Evolutionary conservation across 2,888 invertebrate genomes (phyloP), one percentile per base, ranked within the genome.

Genomic region (Teleiodes luculella): DNA sequence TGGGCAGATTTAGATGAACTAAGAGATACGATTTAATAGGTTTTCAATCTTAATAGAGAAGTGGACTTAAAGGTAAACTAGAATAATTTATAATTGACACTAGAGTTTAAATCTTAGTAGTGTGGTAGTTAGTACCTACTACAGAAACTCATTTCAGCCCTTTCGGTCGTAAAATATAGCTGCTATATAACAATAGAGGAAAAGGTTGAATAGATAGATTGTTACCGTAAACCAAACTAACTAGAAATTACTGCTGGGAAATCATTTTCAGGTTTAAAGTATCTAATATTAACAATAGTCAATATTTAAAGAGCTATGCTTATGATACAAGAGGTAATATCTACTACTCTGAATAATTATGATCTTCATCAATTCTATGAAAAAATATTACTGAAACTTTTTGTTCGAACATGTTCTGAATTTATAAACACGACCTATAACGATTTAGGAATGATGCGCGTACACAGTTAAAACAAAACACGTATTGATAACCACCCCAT

Each of bases 151-250:
- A 56, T 3, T 52, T 36, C 39, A 11, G 36, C 36, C 41, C 48
- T 30, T 39, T 8, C 30, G 28, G 43, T 56, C 55, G 43, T 56
- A 55, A 52, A 55, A 47, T 33, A 47, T 33, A 55, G 30, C 37
- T 33, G 11, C 28, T 45, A 53, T 48, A 24, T 28, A 48, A 55
- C 55, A 57, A 54, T 43, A 37, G 45, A 31, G 54, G 51, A 57
- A 60, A 4, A 24, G 24, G 6, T 4, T 24, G 24, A 24, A 24
- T 24, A 6, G 24, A 6, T 24, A n/a, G n/a, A n/a, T 24, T 4
- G 24, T 3, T 61, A 67, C 60, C 65, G 61, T 63, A 67, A 70
- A 66, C 58, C 57, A 60, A 62, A 66, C 66, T 64, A 61, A 60
- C 60, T 53, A 57, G 54, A 48, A 54, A 57, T 28, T 37, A 57